These are phyloP conservation scores for Hyposoter didymator DNA, from an alignment of 2,888 invertebrate genomes.

Conservation along the genomic window DNA sequence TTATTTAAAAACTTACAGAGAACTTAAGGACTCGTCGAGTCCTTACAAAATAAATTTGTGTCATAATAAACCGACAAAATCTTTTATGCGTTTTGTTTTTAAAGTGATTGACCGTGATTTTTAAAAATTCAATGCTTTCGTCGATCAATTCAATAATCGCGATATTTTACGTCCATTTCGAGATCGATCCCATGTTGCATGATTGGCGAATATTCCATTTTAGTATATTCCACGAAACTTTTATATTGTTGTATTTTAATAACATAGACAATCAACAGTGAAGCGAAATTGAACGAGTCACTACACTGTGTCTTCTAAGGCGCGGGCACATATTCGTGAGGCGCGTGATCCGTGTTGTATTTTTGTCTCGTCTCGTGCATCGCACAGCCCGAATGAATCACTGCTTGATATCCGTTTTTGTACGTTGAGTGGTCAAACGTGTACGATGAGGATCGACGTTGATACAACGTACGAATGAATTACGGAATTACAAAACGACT, in stretches of 20 bases:
- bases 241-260: background rate
- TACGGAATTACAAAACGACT: too few species aligned
- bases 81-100: background rate
- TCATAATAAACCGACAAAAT: background rate
- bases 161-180: background rate
- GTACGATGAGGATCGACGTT: slow-evolving; percentile 1
- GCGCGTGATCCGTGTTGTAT: slow-evolving; percentile 7
- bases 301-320: background rate
- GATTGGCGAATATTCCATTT: too few species aligned
- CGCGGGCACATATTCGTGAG: background rate
- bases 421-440: background rate
- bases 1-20: background rate
- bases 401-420: slow-evolving; percentile 40
- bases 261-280: background rate
- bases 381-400: slow-evolving; percentile 44
- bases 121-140: background rate
- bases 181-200: background rate
- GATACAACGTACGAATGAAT: slow-evolving; percentile 19
- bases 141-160: background rate
- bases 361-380: slow-evolving; percentile 4
- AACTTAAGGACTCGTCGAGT: background rate
- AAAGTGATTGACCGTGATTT: background rate
- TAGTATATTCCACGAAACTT: too few species aligned
- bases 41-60: background rate
- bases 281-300: background rate